Base-by-base conservation (phyloP, 1,140 invertebrate genomes). In the Lasaia peninsularis region DNA sequence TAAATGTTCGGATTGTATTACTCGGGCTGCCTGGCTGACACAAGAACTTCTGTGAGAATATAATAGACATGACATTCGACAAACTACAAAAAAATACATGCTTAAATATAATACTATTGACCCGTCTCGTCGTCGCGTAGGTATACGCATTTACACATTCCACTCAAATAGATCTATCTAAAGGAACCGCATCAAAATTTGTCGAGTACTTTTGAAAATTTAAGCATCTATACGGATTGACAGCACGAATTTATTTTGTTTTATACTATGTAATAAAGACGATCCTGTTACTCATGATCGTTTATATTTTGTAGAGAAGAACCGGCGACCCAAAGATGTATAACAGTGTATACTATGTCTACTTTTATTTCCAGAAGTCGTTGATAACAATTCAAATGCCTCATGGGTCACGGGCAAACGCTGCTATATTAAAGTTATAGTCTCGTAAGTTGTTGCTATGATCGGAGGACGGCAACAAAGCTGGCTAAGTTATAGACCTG, bases 391-490 rank as follows among this genome's bases (percentile, higher is more conserved):
- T 51, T 63, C 53, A 65, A 71, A 69, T 62, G 71, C 67, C 63
- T 72, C 64, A 40, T 70, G 58, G 77, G 75, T 78, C 78, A 81
- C 67, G 73, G 75, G 75, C 80, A 80, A 77, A 80, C 79, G 74
- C 73, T 68, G 73, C 60, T 70, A 69, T 84, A 88, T 84, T 71
- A 71, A 82, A 88, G 86, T 86, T 85, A 88, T 86, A 78, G 81
- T 75, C 60, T 80, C 84, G 70, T 84, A 84, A 86, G 83, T 87
- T 72, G 79, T 73, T 75, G 63, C 71, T 72, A 69, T 74, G 74
- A 80, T 84, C 69, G 80, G 69, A 71, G 66, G 71, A 69, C 63
- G 72, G 67, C 65, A 71, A 76, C 70, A 73, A 70, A 80, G 75
- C 75, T 71, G 70, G 72, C 69, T 67, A 56, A 70, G 75, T 73